phyloP scores from a whole-genome alignment of 2,113 vertebrate species.

The Oryzias woworae region DNA sequence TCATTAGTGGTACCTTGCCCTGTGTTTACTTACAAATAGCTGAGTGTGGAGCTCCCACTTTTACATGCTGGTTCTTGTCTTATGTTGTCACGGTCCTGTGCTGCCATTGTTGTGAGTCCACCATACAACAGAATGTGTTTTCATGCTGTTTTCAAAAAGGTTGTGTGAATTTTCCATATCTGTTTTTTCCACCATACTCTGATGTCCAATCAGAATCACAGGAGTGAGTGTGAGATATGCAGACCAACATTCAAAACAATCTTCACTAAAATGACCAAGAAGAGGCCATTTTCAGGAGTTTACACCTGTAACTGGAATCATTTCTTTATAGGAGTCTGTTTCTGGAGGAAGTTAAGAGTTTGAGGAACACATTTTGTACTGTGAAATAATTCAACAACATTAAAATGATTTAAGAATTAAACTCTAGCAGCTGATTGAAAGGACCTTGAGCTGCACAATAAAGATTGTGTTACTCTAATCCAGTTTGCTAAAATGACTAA shows the following conservation, averaged over 20 bases:
- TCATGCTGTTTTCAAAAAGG: conserved; percentile 34
- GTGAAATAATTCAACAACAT: conserved; percentile 31
- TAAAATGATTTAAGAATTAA: conserved; percentile 59
- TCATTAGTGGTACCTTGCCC: conserved; percentile 7
- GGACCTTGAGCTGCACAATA: conserved; percentile 55
- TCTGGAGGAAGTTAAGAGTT: conserved; percentile 11
- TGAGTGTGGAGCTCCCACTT: conserved; percentile 24
- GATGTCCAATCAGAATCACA: conserved; percentile 68
- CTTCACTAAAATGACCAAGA: conserved; percentile 33
- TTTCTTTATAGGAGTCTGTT: conserved; percentile 14
- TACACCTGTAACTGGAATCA: conserved; percentile 22
- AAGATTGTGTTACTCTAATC: conserved; percentile 66
- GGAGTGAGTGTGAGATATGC: conserved; percentile 21
- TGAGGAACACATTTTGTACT: conserved; percentile 23
- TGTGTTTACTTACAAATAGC: conserved; percentile 6
- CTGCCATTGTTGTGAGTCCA: conserved; percentile 19
- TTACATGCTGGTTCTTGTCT: conserved; percentile 9
- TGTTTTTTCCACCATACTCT: conserved; percentile 36
- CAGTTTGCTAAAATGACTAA: conserved; percentile 72
- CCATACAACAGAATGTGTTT: conserved; percentile 20
- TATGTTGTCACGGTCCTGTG: conserved; percentile 18
- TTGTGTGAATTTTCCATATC: conserved; percentile 29
- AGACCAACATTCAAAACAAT: conserved; percentile 26
- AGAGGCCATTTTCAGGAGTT: conserved; percentile 12
- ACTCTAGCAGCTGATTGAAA: conserved; percentile 57